Evolutionary conservation across 2,797 vertebrate genomes (phyloP).

Genomic region (Melanotaenia parkinsoni): DNA sequence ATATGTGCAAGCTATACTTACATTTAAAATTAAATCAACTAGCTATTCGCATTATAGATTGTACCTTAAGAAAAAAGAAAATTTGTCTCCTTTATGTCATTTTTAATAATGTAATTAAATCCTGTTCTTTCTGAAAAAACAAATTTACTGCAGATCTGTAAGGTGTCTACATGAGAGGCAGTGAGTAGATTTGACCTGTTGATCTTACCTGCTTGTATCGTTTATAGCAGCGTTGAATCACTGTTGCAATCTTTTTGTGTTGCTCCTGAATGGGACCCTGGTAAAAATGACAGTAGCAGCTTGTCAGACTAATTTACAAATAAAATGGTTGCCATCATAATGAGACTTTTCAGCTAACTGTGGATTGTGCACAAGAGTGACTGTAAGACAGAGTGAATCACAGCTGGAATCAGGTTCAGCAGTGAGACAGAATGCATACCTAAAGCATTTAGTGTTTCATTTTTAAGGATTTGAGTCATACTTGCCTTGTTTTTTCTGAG

Average conservation of each 20-base stretch:
- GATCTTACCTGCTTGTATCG: conserved; percentile 97
- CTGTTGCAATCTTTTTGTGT: conserved; percentile 94
- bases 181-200: background rate
- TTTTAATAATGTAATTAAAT: background rate
- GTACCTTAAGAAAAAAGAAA: background rate
- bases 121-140: background rate
- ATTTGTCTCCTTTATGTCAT: background rate
- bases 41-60: background rate
- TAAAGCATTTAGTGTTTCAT: background rate
- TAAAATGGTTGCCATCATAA: conserved; percentile 1
- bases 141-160: background rate
- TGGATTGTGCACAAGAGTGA: conserved; percentile 1
- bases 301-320: conserved; percentile 11
- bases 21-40: background rate
- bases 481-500: conserved; percentile 97
- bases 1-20: background rate
- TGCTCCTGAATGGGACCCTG: conserved; percentile 92
- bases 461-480: background rate
- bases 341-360: conserved; percentile 2
- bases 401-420: background rate
- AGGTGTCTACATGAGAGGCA: background rate
- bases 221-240: conserved; percentile 98
- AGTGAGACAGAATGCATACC: background rate
- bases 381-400: background rate
- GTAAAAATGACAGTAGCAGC: conserved; percentile 8